Evolutionary conservation across 2,113 vertebrate species (phyloP).

Genomic region (Mirounga angustirostris): DNA sequence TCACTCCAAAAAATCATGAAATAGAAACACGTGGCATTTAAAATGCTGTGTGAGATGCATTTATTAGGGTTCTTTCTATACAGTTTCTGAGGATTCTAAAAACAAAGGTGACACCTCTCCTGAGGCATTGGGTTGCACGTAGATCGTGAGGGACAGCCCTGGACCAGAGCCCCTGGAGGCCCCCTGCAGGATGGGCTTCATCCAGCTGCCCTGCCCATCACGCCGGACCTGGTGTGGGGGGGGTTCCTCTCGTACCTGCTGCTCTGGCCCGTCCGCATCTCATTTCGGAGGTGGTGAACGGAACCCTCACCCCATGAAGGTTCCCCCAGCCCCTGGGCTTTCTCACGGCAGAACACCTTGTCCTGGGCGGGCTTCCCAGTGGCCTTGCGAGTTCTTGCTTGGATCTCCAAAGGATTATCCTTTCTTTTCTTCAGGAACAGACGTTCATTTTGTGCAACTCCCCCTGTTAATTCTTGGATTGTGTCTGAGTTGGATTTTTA

Average conservation of each 20-base stretch:
- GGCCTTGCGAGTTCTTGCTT: background rate
- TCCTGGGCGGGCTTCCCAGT: background rate
- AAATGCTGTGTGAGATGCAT: background rate
- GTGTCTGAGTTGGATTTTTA: background rate
- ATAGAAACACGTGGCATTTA: background rate
- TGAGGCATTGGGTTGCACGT: no score
- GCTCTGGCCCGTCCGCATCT: background rate
- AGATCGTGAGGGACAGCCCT: background rate
- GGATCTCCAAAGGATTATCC: background rate
- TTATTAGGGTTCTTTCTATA: background rate
- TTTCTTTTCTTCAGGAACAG: background rate
- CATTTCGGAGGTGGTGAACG: background rate
- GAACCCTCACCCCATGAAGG: background rate
- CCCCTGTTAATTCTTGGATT: background rate
- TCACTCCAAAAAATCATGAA: background rate
- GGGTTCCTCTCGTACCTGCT: background rate
- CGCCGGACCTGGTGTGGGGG: fast-evolving
- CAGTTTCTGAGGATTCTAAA: background rate
- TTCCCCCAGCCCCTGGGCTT: background rate
- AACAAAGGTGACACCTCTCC: background rate
- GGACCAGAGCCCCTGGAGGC: fast-evolving
- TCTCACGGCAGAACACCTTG: background rate
- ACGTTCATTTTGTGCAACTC: no score
- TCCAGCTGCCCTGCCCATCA: background rate
- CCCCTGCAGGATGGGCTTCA: no score